phyloP scores from a whole-genome alignment of 2,888 invertebrate genomes.

The Lasioglossum vierecki region DNA sequence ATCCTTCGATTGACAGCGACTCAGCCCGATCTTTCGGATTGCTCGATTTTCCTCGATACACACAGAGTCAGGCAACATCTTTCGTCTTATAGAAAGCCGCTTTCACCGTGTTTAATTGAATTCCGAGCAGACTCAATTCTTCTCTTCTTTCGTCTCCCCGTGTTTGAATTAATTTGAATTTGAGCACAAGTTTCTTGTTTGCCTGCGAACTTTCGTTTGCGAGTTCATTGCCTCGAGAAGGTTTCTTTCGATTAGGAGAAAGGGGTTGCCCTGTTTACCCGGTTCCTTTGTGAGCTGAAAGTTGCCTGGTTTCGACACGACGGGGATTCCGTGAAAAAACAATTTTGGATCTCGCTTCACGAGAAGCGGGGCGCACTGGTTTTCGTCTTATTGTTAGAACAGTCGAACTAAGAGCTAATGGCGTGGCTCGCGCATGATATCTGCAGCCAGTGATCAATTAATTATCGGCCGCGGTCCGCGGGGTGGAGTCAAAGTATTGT shows the following conservation, averaged over 20 bases:
- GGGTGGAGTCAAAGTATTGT: slow-evolving; percentile 69
- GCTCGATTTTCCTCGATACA: neutral
- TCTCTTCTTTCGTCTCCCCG: neutral
- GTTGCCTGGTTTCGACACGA: neutral
- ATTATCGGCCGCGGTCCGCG: slow-evolving; percentile 72
- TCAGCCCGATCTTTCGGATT: neutral
- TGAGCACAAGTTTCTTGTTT: neutral
- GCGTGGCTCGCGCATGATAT: slow-evolving; percentile 67
- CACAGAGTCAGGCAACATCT: neutral
- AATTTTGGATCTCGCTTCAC: slow-evolving; percentile 39
- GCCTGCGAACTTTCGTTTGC: neutral
- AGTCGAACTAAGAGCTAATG: slow-evolving; percentile 56
- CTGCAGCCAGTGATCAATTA: slow-evolving; percentile 78
- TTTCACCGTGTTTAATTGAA: slow-evolving; percentile 35
- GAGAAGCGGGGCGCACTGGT: slow-evolving; percentile 28
- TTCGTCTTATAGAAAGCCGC: slow-evolving; percentile 20
- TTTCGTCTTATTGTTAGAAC: slow-evolving; percentile 38
- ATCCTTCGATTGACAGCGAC: slow-evolving; percentile 28
- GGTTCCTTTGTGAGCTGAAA: neutral
- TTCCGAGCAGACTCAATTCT: neutral
- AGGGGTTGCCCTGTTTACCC: neutral
- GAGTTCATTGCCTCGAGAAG: neutral
- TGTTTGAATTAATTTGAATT: neutral
- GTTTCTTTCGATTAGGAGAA: neutral
- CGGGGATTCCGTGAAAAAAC: slow-evolving; percentile 18